Percentiles rank a stretch among this genome's conserved stretches.
phyloP scores from a whole-genome alignment of 2,888 invertebrate genomes.

The Anodontia alba region DNA sequence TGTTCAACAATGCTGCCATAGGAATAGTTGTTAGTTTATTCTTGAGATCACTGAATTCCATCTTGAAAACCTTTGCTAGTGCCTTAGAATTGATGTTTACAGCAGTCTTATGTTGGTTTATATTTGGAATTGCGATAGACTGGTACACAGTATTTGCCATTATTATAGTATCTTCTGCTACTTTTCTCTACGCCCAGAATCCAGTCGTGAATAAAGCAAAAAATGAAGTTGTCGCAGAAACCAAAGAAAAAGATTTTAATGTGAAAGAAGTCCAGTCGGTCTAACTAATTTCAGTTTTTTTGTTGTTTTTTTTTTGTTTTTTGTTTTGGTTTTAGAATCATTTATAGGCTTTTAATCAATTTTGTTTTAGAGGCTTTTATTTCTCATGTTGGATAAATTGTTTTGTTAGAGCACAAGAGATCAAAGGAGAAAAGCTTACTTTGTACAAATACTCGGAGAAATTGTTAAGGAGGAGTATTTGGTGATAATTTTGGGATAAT shows the following conservation, averaged over 20 bases:
- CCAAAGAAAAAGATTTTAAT: not conserved
- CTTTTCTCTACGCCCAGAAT: constrained; percentile 94
- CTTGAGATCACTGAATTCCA: constrained; percentile 95
- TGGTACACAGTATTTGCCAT: constrained; percentile 93
- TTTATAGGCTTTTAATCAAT: too few species aligned
- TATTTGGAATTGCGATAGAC: constrained; percentile 94
- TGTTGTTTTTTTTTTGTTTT: not conserved
- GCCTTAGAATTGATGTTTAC: constrained; percentile 96
- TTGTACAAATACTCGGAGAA: too few species aligned
- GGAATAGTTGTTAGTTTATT: constrained; percentile 98
- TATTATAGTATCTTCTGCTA: constrained; percentile 92
- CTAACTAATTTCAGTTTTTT: not conserved
- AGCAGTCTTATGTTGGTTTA: constrained; percentile 92
- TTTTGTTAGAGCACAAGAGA: too few species aligned
- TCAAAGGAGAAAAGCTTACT: too few species aligned
- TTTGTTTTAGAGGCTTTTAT: too few species aligned
- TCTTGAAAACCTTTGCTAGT: constrained; percentile 97
- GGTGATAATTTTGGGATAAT: too few species aligned
- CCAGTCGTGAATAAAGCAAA: constrained; percentile 88
- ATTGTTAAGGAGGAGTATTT: too few species aligned
- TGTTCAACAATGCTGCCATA: constrained; percentile 94
- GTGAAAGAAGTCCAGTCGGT: not conserved
- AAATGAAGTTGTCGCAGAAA: constrained; percentile 31
- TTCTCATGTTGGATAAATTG: too few species aligned
- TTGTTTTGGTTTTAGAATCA: too few species aligned